phyloP scores from a whole-genome alignment of 2,797 vertebrate species.

The Typhlichthys eigenmanni region DNA sequence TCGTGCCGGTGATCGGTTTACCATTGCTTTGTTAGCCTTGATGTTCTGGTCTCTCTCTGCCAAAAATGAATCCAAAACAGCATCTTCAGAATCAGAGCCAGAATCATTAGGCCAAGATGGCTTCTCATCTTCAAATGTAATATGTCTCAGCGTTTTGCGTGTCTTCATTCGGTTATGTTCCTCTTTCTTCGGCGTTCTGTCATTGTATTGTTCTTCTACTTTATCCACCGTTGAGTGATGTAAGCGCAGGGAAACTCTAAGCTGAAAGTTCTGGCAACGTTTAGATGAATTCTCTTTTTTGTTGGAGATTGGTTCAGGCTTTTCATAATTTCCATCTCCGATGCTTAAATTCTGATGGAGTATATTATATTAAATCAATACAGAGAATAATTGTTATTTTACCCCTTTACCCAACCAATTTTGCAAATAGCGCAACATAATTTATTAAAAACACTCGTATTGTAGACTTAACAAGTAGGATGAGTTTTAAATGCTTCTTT shows the following conservation, averaged over 20 bases:
- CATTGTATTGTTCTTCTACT: constrained; percentile 4
- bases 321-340: constrained; percentile 26
- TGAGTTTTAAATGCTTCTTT: background rate
- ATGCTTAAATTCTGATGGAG: constrained; percentile 31
- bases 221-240: background rate
- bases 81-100: constrained; percentile 49
- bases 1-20: constrained; percentile 19
- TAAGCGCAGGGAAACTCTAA: no score
- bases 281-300: constrained; percentile 18
- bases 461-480: no score
- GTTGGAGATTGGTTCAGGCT: constrained; percentile 9
- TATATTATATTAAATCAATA: background rate
- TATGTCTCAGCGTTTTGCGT: constrained; percentile 16
- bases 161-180: constrained; percentile 2
- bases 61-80: constrained; percentile 59
- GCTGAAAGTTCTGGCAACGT: constrained; percentile 1
- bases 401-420: no score
- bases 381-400: background rate
- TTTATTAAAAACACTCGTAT: no score
- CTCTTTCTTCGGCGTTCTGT: background rate
- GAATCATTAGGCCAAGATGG: background rate
- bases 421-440: no score
- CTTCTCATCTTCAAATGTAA: constrained; percentile 47
- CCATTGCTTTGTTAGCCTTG: constrained; percentile 83
- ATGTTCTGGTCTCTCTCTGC: constrained; percentile 77